Conservation (phyloP, 2,797 vertebrate genomes). For the Gastrophryne carolinensis region DNA sequence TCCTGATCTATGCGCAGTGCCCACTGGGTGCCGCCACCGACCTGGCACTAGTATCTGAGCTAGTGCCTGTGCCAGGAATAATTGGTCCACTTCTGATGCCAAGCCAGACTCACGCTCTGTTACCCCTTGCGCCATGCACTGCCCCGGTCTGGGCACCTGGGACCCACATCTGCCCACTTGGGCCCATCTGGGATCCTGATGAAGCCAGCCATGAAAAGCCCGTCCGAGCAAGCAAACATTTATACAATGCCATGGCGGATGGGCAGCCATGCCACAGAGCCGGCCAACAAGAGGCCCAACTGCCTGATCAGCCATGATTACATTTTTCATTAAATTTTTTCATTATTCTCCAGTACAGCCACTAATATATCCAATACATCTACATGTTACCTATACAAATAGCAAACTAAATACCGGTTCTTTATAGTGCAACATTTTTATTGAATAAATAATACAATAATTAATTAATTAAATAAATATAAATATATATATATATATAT, state of each 20-base stretch:
- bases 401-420: too few species aligned
- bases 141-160: conserved; percentile 34
- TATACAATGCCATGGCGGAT: neutral
- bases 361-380: too few species aligned
- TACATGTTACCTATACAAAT: too few species aligned
- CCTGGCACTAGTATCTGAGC: neutral
- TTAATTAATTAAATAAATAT: too few species aligned
- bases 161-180: conserved; percentile 37
- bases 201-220: neutral
- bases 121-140: conserved; percentile 27
- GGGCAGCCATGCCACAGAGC: neutral
- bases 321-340: too few species aligned
- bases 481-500: too few species aligned
- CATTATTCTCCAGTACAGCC: too few species aligned
- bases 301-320: neutral
- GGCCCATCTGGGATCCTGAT: conserved; percentile 21
- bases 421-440: too few species aligned
- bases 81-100: neutral
- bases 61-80: neutral
- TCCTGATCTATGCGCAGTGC: neutral
- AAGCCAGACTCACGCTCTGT: neutral
- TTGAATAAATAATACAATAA: too few species aligned
- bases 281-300: neutral
- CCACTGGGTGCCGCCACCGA: neutral
- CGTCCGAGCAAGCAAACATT: conserved; percentile 5